Percentiles rank a stretch among this genome's conserved stretches.
phyloP scores from a whole-genome alignment of 1,140 invertebrate genomes.

The Cephus cinctus region DNA sequence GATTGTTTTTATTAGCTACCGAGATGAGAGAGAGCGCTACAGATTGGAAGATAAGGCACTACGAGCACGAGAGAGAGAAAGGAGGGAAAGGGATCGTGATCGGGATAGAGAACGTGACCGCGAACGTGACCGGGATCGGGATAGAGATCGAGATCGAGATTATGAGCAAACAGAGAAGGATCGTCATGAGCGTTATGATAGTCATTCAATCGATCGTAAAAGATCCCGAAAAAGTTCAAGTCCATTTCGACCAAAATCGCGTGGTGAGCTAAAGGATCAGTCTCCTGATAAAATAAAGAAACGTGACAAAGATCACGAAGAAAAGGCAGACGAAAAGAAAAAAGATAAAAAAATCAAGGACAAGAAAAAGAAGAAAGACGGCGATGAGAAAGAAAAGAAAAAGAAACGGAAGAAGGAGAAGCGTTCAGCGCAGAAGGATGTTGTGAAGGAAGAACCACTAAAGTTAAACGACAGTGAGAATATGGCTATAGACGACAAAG shows the following conservation, averaged over 20 bases:
- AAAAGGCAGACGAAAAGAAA: conserved; percentile 48
- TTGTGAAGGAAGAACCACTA: conserved; percentile 44
- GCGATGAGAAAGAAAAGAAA: conserved; percentile 55
- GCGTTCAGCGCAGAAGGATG: conserved; percentile 46
- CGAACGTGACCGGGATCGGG: conserved; percentile 36
- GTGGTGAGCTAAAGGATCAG: conserved; percentile 38
- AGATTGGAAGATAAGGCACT: conserved; percentile 41
- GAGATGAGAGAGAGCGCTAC: conserved; percentile 46
- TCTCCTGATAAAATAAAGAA: conserved; percentile 50
- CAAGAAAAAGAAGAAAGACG: conserved; percentile 56
- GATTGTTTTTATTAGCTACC: conserved; percentile 33
- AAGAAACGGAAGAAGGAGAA: conserved; percentile 57
- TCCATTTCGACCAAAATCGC: conserved; percentile 37
- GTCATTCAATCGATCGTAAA: conserved; percentile 41
- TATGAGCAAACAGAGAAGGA: too few species aligned
- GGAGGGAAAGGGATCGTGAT: conserved; percentile 39
- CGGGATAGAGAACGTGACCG: conserved; percentile 37
- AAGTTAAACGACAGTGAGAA: conserved; percentile 23
- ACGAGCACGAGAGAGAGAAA: conserved; percentile 35
- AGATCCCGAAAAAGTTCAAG: conserved; percentile 40
- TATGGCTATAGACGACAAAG: conserved; percentile 18
- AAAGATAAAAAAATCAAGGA: conserved; percentile 59
- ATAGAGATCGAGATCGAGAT: conserved; percentile 39
- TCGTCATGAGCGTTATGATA: conserved; percentile 47
- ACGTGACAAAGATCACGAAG: conserved; percentile 51